A percentile compares a stretch with the other conserved stretches of the same genome.
Conservation (phyloP, 2,797 vertebrate species). For the Gymnothorax javanicus region DNA sequence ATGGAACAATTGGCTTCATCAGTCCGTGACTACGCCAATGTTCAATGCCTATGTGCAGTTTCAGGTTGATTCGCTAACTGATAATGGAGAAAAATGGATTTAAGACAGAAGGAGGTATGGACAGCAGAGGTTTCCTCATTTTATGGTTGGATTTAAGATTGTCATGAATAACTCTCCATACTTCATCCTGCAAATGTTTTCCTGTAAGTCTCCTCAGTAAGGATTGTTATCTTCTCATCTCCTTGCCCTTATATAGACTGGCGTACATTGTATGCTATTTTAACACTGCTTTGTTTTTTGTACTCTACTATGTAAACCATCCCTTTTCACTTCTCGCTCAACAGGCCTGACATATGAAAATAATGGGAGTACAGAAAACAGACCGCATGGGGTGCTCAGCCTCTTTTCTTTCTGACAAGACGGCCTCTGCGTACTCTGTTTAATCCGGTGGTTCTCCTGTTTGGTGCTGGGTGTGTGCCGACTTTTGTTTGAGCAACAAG, state of each 20-base stretch:
- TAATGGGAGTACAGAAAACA: background rate
- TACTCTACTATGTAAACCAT: background rate
- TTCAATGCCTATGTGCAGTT: no score
- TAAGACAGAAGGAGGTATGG: no score
- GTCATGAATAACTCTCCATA: no score
- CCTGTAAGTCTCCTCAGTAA: background rate
- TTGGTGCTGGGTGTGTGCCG: background rate
- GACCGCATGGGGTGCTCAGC: background rate
- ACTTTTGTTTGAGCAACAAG: no score
- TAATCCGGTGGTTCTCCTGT: background rate
- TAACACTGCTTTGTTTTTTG: background rate
- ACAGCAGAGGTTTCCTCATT: no score
- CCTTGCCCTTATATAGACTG: conserved; percentile 5
- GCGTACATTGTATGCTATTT: background rate
- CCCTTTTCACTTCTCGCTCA: background rate
- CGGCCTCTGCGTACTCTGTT: background rate
- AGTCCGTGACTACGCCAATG: no score
- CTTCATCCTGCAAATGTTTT: background rate
- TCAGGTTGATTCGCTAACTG: no score
- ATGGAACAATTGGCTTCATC: no score
- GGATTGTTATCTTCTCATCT: background rate
- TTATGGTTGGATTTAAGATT: no score
- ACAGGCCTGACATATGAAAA: background rate
- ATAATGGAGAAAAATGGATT: no score
- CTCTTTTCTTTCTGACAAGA: background rate